Conservation (phyloP, 2,888 invertebrate genomes). For the Agrochola lota region DNA sequence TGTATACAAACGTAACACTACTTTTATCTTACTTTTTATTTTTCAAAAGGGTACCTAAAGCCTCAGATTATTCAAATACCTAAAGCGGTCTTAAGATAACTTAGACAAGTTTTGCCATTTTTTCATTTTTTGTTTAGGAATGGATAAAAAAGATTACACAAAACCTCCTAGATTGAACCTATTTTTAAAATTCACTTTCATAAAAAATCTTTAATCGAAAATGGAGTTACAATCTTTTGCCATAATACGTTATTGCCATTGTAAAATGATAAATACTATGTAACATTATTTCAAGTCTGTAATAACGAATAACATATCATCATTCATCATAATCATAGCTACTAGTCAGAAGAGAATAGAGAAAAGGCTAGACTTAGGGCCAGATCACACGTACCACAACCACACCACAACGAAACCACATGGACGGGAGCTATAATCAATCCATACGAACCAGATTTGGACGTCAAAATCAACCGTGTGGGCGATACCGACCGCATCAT, state of each 20-base stretch:
- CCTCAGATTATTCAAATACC: constrained; percentile 45
- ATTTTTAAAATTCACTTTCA: background rate
- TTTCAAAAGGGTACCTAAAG: constrained; percentile 18
- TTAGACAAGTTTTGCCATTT: constrained; percentile 16
- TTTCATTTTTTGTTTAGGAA: constrained; percentile 7
- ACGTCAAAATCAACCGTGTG: too few species aligned
- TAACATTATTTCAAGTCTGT: background rate
- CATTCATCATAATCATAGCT: background rate
- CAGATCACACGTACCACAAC: too few species aligned
- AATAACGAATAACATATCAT: background rate
- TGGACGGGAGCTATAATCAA: too few species aligned
- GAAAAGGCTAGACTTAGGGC: background rate
- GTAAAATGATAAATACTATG: background rate
- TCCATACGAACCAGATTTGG: too few species aligned
- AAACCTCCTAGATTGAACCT: background rate
- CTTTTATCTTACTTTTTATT: constrained; percentile 17
- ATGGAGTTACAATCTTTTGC: background rate
- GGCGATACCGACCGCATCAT: too few species aligned
- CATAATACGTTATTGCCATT: background rate
- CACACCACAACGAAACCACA: too few species aligned
- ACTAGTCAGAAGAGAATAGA: background rate
- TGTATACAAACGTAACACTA: background rate
- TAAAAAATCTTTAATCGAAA: constrained; percentile 15
- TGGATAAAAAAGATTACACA: background rate
- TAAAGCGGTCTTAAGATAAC: constrained; percentile 27